phyloP scores from a whole-genome alignment of 2,113 vertebrate genomes.

The Pycnonotus jocosus region DNA sequence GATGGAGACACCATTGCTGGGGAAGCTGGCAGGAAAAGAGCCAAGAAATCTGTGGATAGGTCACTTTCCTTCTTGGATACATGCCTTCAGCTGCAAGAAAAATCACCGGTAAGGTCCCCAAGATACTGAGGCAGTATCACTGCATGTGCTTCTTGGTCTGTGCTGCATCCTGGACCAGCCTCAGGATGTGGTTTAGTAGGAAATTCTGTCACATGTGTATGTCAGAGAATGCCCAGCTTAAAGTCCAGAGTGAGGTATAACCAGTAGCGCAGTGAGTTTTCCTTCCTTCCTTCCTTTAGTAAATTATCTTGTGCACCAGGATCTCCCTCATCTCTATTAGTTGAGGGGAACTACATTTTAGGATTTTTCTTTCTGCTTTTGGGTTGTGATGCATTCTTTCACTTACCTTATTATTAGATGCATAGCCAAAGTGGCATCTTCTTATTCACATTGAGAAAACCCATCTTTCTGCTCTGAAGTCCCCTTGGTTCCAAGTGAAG shows the following conservation, averaged over 20 bases:
- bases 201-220: rapidly evolving
- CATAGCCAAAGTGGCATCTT: neutral
- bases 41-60: conserved; percentile 89
- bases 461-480: neutral
- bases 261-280: neutral
- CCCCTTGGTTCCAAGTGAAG: neutral
- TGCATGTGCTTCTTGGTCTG: neutral
- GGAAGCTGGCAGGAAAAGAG: conserved; percentile 79
- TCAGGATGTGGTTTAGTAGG: neutral
- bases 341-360: neutral
- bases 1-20: conserved; percentile 86
- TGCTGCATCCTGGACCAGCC: neutral
- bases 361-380: neutral
- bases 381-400: neutral
- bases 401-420: neutral
- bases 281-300: neutral
- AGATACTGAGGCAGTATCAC: neutral
- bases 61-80: conserved; percentile 86
- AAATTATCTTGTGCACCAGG: neutral
- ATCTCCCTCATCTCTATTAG: neutral
- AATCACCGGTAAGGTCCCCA: conserved; percentile 75
- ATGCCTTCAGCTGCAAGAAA: conserved; percentile 81
- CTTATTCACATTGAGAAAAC: neutral
- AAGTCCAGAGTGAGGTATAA: neutral
- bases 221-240: neutral